Evolutionary conservation across 2,113 vertebrate species (phyloP).

Genomic region (Callopanchax toddi): DNA sequence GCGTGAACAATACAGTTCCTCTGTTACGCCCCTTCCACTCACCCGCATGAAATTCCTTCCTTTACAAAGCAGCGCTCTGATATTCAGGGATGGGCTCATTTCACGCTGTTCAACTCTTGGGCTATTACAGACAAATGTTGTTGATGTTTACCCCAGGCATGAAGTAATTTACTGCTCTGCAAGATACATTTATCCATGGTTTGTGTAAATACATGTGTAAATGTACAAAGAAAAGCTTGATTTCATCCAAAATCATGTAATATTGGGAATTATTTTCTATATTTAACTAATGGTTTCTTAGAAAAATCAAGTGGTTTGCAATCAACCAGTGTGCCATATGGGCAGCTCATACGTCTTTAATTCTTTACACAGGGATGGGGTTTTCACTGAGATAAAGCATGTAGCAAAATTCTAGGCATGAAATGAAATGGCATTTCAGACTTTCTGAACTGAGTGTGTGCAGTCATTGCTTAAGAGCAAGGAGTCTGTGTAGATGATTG

Average conservation of each 20-base stretch:
- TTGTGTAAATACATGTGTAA: background rate
- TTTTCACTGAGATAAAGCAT: background rate
- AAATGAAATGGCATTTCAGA: too few relatives aligned
- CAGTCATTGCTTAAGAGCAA: too few relatives aligned
- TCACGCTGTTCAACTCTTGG: conserved; percentile 14
- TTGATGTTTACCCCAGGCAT: background rate
- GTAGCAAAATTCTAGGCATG: too few relatives aligned
- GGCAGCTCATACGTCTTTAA: too few relatives aligned
- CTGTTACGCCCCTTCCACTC: conserved; percentile 39
- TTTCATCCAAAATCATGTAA: conserved; percentile 8
- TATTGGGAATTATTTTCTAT: conserved; percentile 5
- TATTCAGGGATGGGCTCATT: conserved; percentile 27
- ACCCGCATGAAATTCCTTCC: conserved; percentile 53
- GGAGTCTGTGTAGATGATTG: too few relatives aligned
- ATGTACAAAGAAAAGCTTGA: background rate
- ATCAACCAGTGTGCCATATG: too few relatives aligned
- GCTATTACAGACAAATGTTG: background rate
- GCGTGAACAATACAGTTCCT: conserved; percentile 45
- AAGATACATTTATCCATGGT: too few relatives aligned
- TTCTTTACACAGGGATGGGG: too few relatives aligned
- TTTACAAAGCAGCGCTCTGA: conserved; percentile 27
- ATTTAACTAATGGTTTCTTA: conserved; percentile 20
- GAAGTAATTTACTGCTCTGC: background rate
- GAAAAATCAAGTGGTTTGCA: conserved; percentile 32
- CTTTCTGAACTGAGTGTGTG: too few relatives aligned